These are phyloP conservation scores for Tragelaphus imberbis DNA, from an alignment of 2,113 vertebrate genomes.

Conservation along the genomic window DNA sequence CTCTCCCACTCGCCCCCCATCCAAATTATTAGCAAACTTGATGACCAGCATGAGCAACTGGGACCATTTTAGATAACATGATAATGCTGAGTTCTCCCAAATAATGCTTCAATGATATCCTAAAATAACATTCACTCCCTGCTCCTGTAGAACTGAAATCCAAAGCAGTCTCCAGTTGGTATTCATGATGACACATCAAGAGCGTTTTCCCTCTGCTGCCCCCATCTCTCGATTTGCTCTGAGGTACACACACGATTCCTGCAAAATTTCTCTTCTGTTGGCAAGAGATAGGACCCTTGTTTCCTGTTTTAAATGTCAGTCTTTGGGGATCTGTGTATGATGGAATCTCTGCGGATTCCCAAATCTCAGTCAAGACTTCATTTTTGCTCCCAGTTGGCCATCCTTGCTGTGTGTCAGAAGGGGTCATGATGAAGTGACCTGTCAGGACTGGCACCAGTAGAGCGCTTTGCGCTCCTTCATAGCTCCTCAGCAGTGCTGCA, in stretches of 20 bases:
- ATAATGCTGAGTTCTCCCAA: background rate
- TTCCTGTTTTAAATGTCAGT: background rate
- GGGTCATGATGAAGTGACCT: background rate
- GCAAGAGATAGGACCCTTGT: background rate
- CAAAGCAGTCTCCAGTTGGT: background rate
- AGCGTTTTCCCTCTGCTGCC: background rate
- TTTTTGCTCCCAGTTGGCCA: background rate
- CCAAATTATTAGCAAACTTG: background rate
- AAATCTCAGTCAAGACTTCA: background rate
- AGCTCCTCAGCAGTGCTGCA: rapidly evolving
- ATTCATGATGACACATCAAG: background rate
- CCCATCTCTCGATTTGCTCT: background rate
- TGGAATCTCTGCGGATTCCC: background rate
- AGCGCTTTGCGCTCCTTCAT: too few species aligned
- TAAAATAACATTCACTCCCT: background rate
- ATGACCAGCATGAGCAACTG: background rate
- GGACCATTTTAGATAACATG: background rate
- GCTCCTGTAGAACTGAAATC: background rate
- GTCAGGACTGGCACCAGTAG: too few species aligned
- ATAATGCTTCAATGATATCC: background rate
- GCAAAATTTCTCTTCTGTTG: background rate
- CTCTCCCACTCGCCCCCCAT: rapidly evolving
- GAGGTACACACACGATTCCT: rapidly evolving
- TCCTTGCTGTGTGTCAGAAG: background rate
- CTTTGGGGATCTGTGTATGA: background rate